Conservation (phyloP, 2,888 invertebrate genomes). For the Leptodirus hochenwartii region DNA sequence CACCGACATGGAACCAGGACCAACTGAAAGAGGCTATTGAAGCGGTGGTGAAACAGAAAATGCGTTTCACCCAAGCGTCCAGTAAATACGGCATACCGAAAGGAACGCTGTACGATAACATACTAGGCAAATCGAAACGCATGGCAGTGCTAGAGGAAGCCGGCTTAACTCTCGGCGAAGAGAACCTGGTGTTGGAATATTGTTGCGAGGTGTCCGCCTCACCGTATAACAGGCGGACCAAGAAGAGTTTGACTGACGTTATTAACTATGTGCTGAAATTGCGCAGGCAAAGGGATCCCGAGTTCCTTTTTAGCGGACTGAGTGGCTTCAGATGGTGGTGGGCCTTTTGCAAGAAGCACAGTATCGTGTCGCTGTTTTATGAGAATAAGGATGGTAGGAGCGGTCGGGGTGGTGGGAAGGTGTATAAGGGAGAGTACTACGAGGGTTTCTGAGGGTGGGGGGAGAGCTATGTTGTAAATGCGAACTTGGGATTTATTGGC, state of each 20-base stretch:
- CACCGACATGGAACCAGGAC: conserved; percentile 54
- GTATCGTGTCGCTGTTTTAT: conserved; percentile 46
- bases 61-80: conserved; percentile 62
- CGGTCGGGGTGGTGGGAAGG: conserved; percentile 5
- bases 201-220: conserved; percentile 55
- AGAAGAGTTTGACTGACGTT: conserved; percentile 43
- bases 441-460: too few species aligned
- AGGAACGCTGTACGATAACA: conserved; percentile 61
- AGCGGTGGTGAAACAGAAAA: conserved; percentile 53
- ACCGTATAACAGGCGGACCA: conserved; percentile 52
- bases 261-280: conserved; percentile 47
- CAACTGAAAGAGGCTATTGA: conserved; percentile 59
- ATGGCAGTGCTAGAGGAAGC: conserved; percentile 59
- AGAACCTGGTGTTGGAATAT: conserved; percentile 46
- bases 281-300: conserved; percentile 37
- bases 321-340: conserved; percentile 66
- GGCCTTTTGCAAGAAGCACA: conserved; percentile 66
- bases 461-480: background rate
- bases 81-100: conserved; percentile 54
- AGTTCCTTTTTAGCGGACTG: conserved; percentile 48
- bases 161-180: conserved; percentile 39
- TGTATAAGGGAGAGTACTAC: too few species aligned
- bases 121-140: conserved; percentile 55
- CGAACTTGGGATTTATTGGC: background rate
- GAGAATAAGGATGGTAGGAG: conserved; percentile 18